Evolutionary conservation across 2,113 vertebrate species (phyloP), one percentile per base, ranked within the genome.

Genomic region (Alces alces): DNA sequence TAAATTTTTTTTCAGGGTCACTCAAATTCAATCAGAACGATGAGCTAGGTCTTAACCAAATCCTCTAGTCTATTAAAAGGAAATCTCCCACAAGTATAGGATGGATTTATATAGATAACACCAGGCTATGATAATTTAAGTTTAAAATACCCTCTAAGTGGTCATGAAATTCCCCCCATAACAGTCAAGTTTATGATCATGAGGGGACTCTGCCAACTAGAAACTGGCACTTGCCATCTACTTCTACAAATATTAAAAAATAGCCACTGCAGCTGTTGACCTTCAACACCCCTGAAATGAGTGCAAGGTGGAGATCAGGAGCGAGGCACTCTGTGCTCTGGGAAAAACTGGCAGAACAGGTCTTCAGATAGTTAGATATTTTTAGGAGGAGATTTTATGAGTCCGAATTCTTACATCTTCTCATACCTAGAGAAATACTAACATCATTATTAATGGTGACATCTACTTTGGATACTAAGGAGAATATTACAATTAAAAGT

Each of bases 291-390:
- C 2, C 64, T 0, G 0, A n/a, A 36, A 66, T 33, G 16, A 19
- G 64, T 19, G 30, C 33, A 66, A 4, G 16, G 64, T 0, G 0
- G 16, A 66, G 16, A 66, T n/a, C 2, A n/a, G 33, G 33, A 36
- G 33, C 4, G 8, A 66, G 16, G 7, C 1, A n/a, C 33, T 66
- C 4, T 21, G 64, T 66, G 64, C 33, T 66, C 64, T 64, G 30
- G 60, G 30, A 33, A 66, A 66, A 66, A 66, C 33, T 66, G 9
- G 64, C 33, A 66, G 64, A 66, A 36, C 33, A 36, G 64, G 64
- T 6, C 33, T 36, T 66, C 64, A 66, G 64, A 66, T 19, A n/a
- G 16, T 66, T 19, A 21, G 64, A 66, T 64, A 33, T 33, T 64
- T 64, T 16, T 10, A 64, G 30, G 15, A 61, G 28, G 14, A 66